These are phyloP conservation scores for Rhizoglyphus robini DNA, from an alignment of 1,140 invertebrate species.

Conservation along the genomic window DNA sequence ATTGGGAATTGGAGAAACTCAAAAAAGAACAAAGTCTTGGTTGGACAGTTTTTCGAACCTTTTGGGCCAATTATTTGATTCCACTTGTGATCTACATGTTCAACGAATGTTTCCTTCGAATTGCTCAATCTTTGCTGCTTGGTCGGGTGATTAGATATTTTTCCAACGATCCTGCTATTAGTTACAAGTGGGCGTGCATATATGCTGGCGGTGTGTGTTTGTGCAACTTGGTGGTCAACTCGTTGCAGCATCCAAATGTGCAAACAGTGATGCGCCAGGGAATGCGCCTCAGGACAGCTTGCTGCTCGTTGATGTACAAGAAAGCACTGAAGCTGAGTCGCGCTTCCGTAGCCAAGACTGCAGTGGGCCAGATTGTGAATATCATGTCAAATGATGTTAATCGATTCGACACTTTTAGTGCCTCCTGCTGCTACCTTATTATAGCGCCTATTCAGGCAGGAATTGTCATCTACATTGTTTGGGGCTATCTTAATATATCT, in stretches of 20 bases:
- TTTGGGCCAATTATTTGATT: not conserved
- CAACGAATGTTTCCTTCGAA: slow-evolving; percentile 29
- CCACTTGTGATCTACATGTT: not conserved
- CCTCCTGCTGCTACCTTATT: slow-evolving; percentile 18
- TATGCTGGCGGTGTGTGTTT: slow-evolving; percentile 25
- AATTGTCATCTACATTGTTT: too few relatives aligned
- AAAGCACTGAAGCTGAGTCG: slow-evolving; percentile 39
- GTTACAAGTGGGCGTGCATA: slow-evolving; percentile 1
- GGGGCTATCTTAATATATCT: slow-evolving; percentile 15
- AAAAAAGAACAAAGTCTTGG: not conserved
- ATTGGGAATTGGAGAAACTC: not conserved
- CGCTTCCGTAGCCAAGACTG: slow-evolving; percentile 55
- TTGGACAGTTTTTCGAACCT: not conserved
- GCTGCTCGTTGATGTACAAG: slow-evolving; percentile 42
- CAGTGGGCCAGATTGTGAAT: slow-evolving; percentile 77
- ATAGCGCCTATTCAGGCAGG: slow-evolving; percentile 23
- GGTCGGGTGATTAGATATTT: slow-evolving; percentile 23
- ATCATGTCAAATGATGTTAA: too few relatives aligned
- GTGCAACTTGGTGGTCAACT: slow-evolving; percentile 44
- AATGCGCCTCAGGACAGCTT: too few relatives aligned
- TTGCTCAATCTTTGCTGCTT: slow-evolving; percentile 36
- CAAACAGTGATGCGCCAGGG: slow-evolving; percentile 25
- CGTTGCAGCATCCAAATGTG: slow-evolving; percentile 46
- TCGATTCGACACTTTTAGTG: too few relatives aligned
- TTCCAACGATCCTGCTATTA: not conserved